Evolutionary conservation across 2,113 vertebrate species (phyloP).

Genomic region (Butorides virescens): DNA sequence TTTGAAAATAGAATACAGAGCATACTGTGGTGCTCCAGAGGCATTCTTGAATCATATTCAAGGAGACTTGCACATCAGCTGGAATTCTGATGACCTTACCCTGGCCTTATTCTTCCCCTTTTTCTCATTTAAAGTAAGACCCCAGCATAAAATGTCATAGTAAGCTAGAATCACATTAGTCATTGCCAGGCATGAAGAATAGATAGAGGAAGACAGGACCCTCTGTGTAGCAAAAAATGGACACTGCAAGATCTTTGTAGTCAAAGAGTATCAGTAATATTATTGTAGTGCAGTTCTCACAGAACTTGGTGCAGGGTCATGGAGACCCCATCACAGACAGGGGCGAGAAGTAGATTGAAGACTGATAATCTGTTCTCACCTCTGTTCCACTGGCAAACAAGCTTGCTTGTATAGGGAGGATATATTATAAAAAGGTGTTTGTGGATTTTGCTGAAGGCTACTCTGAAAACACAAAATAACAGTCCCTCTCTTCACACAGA

Average conservation of each 20-base stretch:
- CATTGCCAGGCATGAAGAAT: background rate
- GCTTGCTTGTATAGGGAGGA: background rate
- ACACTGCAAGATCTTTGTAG: background rate
- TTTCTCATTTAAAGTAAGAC: background rate
- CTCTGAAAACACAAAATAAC: background rate
- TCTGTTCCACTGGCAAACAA: background rate
- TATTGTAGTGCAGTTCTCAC: background rate
- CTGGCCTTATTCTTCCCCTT: background rate
- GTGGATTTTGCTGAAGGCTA: background rate
- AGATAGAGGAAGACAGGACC: background rate
- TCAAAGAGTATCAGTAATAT: background rate
- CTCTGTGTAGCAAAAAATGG: background rate
- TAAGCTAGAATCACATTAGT: background rate
- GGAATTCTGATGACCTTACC: background rate
- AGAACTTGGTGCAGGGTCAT: background rate
- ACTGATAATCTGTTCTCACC: background rate
- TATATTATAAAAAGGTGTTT: background rate
- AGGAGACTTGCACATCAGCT: background rate
- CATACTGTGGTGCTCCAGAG: background rate
- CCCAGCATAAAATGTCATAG: background rate
- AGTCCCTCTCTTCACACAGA: background rate
- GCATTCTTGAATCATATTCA: background rate
- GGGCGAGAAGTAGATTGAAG: background rate
- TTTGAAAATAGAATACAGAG: background rate
- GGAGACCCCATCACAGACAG: background rate